phyloP scores from a whole-genome alignment of 2,797 vertebrate genomes.

The Lagodon rhomboides region DNA sequence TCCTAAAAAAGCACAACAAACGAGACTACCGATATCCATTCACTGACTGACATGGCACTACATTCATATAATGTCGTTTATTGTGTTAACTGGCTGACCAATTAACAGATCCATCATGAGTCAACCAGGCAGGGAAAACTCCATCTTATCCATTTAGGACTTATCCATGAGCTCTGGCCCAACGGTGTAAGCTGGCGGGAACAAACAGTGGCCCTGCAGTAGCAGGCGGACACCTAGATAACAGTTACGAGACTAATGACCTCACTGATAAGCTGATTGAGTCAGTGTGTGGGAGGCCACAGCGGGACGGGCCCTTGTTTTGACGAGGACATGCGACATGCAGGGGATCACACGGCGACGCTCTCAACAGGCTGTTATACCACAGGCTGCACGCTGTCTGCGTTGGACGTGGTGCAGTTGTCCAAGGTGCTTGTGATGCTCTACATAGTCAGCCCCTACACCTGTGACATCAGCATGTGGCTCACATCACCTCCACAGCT shows the following conservation, averaged over 20 bases:
- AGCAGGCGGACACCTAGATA: constrained; percentile 69
- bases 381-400: constrained; percentile 9
- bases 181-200: constrained; percentile 52
- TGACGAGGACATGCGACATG: constrained; percentile 59
- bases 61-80: not conserved
- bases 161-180: constrained; percentile 49
- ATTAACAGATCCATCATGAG: constrained; percentile 27
- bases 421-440: no score
- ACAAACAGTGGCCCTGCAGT: constrained; percentile 51
- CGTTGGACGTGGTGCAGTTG: not conserved
- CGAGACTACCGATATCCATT: not conserved
- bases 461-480: not conserved
- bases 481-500: not conserved
- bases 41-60: not conserved
- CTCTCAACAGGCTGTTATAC: constrained; percentile 44
- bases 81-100: constrained; percentile 10
- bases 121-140: constrained; percentile 41
- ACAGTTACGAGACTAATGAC: constrained; percentile 68
- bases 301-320: constrained; percentile 55
- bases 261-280: constrained; percentile 78
- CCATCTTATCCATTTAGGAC: constrained; percentile 59
- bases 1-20: not conserved
- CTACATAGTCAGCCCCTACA: not conserved
- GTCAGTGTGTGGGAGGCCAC: constrained; percentile 61
- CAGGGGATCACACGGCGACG: constrained; percentile 42